phyloP scores from a whole-genome alignment of 2,797 vertebrate species.

The Cyprinodon diabolis region DNA sequence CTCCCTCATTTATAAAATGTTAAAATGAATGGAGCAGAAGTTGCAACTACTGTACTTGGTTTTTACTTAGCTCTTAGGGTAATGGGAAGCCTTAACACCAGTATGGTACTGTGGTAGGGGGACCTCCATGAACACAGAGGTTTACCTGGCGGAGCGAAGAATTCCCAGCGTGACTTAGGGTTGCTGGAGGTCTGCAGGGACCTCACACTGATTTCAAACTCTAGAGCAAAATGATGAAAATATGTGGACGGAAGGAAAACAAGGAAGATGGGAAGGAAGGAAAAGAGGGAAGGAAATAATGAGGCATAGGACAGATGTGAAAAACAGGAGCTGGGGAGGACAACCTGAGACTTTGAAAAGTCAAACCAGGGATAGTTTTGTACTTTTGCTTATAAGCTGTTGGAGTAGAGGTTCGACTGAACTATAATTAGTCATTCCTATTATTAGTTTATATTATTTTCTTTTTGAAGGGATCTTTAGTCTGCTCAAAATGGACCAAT shows the following conservation, averaged over 20 bases:
- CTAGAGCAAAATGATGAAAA: conserved; percentile 76
- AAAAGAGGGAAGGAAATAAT: conserved; percentile 25
- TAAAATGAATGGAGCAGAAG: conserved; percentile 19
- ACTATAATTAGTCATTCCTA: neutral
- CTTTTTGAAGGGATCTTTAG: neutral
- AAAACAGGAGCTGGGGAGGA: conserved; percentile 47
- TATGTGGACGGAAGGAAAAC: conserved; percentile 70
- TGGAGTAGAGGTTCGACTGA: neutral
- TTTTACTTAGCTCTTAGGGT: conserved; percentile 28
- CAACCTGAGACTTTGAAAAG: neutral
- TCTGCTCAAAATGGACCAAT: neutral
- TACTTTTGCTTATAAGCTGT: neutral
- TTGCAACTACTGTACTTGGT: conserved; percentile 8
- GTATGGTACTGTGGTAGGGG: conserved; percentile 36
- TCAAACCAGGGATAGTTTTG: neutral
- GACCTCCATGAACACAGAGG: conserved; percentile 54
- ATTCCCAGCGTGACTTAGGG: conserved; percentile 89
- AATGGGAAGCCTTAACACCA: conserved; percentile 46
- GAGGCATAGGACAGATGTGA: conserved; percentile 49
- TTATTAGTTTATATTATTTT: neutral
- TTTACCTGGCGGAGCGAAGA: conserved; percentile 95
- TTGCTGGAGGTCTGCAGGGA: conserved; percentile 86
- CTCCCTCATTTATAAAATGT: conserved; percentile 13
- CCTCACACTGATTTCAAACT: conserved; percentile 79
- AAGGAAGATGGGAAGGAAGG: conserved; percentile 50